Evolutionary conservation across 2,888 invertebrate species (phyloP), one percentile per base, ranked within the genome.

Genomic region (Schizotus pectinicornis): DNA sequence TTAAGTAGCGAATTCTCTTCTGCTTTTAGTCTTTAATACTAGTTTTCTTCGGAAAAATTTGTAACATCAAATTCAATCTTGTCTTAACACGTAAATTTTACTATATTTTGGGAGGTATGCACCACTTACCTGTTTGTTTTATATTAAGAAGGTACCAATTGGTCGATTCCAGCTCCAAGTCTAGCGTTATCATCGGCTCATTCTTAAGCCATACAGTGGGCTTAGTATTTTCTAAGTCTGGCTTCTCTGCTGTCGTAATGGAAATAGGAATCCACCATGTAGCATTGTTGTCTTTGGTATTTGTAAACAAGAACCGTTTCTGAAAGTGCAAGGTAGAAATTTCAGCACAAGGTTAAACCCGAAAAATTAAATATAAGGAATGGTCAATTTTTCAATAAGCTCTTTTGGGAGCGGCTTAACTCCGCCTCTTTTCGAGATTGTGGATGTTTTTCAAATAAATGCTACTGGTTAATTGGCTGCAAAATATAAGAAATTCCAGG

Each of bases 61-160:
- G n/a, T n/a, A n/a, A n/a, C n/a, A n/a, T n/a, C n/a, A n/a, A n/a
- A n/a, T n/a, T n/a, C n/a, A n/a, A n/a, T n/a, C n/a, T n/a, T n/a
- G n/a, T n/a, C n/a, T n/a, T n/a, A n/a, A n/a, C n/a, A n/a, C n/a
- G n/a, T n/a, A 69, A 0, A 67, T 64, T 8, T 14, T 9, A 35
- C 3, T 35, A 35, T 35, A 45, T n/a, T n/a, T n/a, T n/a, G n/a
- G n/a, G n/a, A n/a, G n/a, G n/a, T n/a, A n/a, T n/a, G n/a, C n/a
- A n/a, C n/a, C n/a, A n/a, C 37, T 47, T 74, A 87, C 88, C 87
- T 63, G 86, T 86, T 75, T 88, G 85, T 59, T 85, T 80, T 48
- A 87, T 72, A 70, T 89, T 89, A 51, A 88, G 81, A 37, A 89
- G 80, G 30, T 88, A 82, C 88, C 88, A 88, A 22, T 22, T 22